Evolutionary conservation across 2,888 invertebrate genomes (phyloP), one percentile per base, ranked within the genome.

Genomic region (Gnatocerus cornutus): DNA sequence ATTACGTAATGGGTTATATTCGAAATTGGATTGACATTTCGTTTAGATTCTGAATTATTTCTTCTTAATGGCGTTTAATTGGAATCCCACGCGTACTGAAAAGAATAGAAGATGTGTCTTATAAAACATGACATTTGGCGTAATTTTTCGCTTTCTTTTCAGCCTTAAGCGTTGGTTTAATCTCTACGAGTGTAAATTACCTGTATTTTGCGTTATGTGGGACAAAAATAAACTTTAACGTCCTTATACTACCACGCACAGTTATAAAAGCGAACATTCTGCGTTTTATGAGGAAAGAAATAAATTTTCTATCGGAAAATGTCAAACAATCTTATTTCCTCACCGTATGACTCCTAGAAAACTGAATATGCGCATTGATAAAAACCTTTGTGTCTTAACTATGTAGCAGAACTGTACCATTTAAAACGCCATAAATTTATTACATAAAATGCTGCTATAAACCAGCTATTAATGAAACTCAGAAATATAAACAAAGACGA

Each of bases 401-500:
- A 37, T 37, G 37, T 37, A 37, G 9, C 7, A 37, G n/a, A 37
- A 37, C 37, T n/a, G n/a, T n/a, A 30, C 6, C 30, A 37, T n/a
- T n/a, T n/a, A n/a, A n/a, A 8, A 37, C 8, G 1, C 37, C 8
- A n/a, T 8, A 37, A n/a, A 37, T 8, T n/a, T 37, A 37, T 37
- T 37, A 8, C 37, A 37, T 37, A n/a, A n/a, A n/a, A 5, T 6
- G 37, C 37, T 3, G 37, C 52, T 12, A 48, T 48, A 48, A 48
- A 53, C 14, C 12, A 29, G 55, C 55, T 27, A 33, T 39, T 37
- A 21, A 39, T 55, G n/a, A 39, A 37, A 14, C 55, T 13, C 16
- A n/a, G 12, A 39, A 16, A 55, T 21, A 39, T 55, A 55, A 55
- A 39, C 16, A 55, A 39, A 55, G 21, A 33, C 33, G 33, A n/a